These are phyloP conservation scores for Panurus biarmicus DNA, from an alignment of 2,113 vertebrate genomes.

Conservation along the genomic window DNA sequence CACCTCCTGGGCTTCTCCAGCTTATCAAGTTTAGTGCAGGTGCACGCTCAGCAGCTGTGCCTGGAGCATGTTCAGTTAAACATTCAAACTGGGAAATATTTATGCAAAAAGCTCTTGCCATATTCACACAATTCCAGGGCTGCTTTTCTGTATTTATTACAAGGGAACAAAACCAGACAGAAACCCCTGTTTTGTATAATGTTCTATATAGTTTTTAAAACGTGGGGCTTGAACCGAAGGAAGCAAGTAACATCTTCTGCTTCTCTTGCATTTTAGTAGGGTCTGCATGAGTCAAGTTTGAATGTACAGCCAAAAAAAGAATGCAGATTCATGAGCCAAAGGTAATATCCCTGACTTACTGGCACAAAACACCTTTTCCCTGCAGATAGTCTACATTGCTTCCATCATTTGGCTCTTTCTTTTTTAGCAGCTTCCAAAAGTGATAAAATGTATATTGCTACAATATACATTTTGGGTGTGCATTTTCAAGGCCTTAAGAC, in stretches of 20 bases:
- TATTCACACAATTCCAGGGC: not conserved
- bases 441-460: not conserved
- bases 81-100: not conserved
- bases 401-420: not conserved
- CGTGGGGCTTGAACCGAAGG: not conserved
- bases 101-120: not conserved
- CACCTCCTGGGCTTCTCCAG: not conserved
- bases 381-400: not conserved
- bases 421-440: slow-evolving; percentile 28
- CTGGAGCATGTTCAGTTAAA: not conserved
- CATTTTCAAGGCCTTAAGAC: not conserved
- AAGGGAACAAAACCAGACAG: not conserved
- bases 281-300: not conserved
- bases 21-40: not conserved
- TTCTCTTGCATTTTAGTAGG: not conserved
- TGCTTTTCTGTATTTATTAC: not conserved
- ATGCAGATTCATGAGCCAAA: not conserved
- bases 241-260: not conserved
- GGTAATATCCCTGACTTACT: not conserved
- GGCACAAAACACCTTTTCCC: not conserved
- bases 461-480: not conserved
- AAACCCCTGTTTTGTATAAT: not conserved
- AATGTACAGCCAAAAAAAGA: not conserved
- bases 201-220: not conserved
- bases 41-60: not conserved